Evolutionary conservation across 1,140 invertebrate species (phyloP), one percentile per base, ranked within the genome.

Genomic region (Hirudo medicinalis): DNA sequence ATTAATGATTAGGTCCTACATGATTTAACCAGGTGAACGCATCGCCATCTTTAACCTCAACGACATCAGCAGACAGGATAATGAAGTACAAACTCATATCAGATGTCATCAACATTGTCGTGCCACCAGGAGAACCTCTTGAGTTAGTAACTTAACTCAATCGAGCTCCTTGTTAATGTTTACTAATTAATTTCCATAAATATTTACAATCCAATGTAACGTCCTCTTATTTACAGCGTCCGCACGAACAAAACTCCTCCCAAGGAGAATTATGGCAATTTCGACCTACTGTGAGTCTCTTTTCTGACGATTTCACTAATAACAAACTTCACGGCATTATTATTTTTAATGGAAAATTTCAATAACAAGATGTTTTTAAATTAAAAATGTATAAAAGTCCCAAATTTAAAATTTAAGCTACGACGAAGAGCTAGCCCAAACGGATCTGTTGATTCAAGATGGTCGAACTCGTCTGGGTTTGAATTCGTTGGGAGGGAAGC

Each of bases 31-130:
- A 89, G 88, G 89, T 94, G 0, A 97, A 97, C 79, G 92, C 94
- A 0, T 96, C 93, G 0, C 94, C 94, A 0, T 95, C 93, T 0
- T 80, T 97, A 0, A 91, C 91, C 4, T 93, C 92, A 0, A 97
- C 94, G 0, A 97, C 94, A 0, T 90, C 91, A 0, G 95, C 92
- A 80, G 94, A 98, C 81, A 85, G 94, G 76, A 94, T 97, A 76
- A 85, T 97, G 73, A 98, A 98, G 79, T 92, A 94, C 77, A 94
- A 94, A 83, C 81, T 98, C 19, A 93, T 98, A 72, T 91, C 94
- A 77, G 95, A 96, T 80, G 92, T 95, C 72, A 83, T 97, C 66
- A 91, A 91, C 36, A 88, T 97, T 63, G 90, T 97, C 0, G 78
- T 96, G 40, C 91, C 92, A 1, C 88, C 91, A 0, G 90, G 90